Base-by-base conservation (phyloP, 1,140 invertebrate species). In the Bombus pascuorum region DNA sequence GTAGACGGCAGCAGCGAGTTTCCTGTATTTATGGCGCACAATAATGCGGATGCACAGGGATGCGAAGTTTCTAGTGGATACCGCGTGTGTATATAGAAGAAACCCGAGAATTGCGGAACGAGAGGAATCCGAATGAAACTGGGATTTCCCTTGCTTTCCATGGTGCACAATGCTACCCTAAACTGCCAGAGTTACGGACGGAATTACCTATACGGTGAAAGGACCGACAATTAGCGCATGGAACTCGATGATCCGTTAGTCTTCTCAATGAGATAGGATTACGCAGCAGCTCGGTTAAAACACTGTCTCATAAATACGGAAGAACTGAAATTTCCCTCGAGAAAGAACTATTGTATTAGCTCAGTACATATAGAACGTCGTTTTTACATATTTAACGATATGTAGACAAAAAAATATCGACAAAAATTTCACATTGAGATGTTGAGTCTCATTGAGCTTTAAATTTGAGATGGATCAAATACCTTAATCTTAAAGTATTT, bases 1-100 rank as follows among this genome's bases (percentile, higher is more conserved):
- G 53, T 47, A 77, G 25, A 79, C 25, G 34, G 9, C 25, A 37
- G 18, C 25, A 59, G n/a, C 66, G 83, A 89, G 82, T 89, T 89
- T 88, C 53, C 34, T 66, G 78, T 85, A 89, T 89, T 89, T 89
- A 89, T 81, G 68, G 66, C 18, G 59, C 37, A 88, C 68, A 85
- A 89, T 88, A 89, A 89, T 81, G 78, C 73, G 78, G 78, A 78
- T 86, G 59, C 77, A 65, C 59, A 74, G 73, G 78, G 59, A 87
- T 81, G 70, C 68, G 22, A 89, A 88, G 82, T 87, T 89, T 81
- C 73, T 65, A 74, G 79, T 71, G 72, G 71, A 2, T n/a, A 68
- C 10, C 9, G 18, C 22, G 18, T 28, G 53, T 53, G 59, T 42
- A 57, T 9, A 53, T 39, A 42, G 74, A 86, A 86, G 82, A 89